Evolutionary conservation across 2,113 vertebrate species (phyloP).

Genomic region (Furnarius figulus): DNA sequence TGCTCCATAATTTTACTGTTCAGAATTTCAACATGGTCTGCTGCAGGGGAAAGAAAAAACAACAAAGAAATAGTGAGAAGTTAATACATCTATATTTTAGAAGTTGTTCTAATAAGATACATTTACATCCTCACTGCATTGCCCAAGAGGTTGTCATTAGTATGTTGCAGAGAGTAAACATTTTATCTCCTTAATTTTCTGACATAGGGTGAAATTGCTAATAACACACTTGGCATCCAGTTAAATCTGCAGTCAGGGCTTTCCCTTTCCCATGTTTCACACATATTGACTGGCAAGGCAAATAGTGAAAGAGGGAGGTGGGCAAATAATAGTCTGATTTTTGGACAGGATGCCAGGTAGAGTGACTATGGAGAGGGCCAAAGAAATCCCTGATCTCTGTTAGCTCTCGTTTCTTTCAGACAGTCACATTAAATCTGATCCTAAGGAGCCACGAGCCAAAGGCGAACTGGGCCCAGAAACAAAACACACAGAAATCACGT

Average conservation of each 20-base stretch:
- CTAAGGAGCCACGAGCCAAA: neutral
- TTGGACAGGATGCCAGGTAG: neutral
- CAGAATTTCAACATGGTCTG: slow-evolving; percentile 88
- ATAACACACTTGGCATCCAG: neutral
- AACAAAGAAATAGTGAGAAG: slow-evolving; percentile 26
- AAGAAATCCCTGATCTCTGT: neutral
- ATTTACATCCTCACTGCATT: neutral
- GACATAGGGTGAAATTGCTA: neutral
- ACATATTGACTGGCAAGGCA: neutral
- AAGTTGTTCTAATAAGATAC: neutral
- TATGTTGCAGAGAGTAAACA: neutral
- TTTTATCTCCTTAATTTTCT: slow-evolving; percentile 7
- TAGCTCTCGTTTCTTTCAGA: neutral
- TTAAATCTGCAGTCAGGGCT: neutral
- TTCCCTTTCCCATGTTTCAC: neutral
- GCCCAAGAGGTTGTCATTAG: neutral
- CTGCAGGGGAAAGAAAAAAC: slow-evolving; percentile 65
- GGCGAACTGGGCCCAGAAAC: neutral
- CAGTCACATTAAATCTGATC: neutral
- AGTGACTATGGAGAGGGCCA: neutral
- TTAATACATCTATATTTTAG: neutral
- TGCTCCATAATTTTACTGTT: slow-evolving; percentile 85
- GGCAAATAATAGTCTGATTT: neutral
- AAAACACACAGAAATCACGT: neutral
- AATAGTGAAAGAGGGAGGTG: neutral